Evolutionary conservation across 92 coral and sea anemone species (phyloP).

Genomic region (Plumapathes pennacea): DNA sequence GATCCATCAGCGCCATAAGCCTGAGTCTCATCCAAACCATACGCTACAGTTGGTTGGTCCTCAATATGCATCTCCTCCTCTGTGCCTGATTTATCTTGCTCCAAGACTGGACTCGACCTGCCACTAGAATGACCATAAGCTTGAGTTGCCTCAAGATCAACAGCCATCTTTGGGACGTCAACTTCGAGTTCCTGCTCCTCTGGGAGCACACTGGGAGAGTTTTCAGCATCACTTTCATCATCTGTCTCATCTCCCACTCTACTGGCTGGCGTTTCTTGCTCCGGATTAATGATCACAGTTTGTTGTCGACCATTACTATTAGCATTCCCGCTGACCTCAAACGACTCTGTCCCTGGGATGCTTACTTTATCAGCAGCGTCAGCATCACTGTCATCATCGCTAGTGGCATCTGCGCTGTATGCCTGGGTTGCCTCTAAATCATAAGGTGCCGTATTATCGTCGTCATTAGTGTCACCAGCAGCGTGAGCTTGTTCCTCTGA

Average conservation of each 20-base stretch:
- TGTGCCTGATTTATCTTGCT: not conserved
- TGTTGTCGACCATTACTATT: no score
- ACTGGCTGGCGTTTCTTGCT: no score
- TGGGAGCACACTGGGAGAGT: no score
- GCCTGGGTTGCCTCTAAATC: slow-evolving; percentile 50
- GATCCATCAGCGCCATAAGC: slow-evolving; percentile 79
- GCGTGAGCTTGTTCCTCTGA: not conserved
- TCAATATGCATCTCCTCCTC: slow-evolving; percentile 47
- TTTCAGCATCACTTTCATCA: not conserved
- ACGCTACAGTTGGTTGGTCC: slow-evolving; percentile 9
- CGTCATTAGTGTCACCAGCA: slow-evolving; percentile 5
- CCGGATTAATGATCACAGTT: no score
- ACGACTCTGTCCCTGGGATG: no score
- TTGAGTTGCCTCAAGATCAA: slow-evolving; percentile 41
- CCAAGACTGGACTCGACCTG: not conserved
- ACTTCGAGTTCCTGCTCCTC: no score
- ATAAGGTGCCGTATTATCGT: slow-evolving; percentile 1
- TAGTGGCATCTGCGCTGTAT: not conserved
- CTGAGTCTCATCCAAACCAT: slow-evolving; percentile 59
- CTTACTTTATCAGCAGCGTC: no score
- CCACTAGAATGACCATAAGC: slow-evolving; percentile 15
- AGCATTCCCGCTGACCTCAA: no score
- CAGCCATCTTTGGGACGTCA: slow-evolving; percentile 8
- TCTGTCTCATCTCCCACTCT: not conserved
- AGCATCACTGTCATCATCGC: slow-evolving; percentile 1